Percentiles rank a stretch among this genome's conserved stretches.
These are phyloP conservation scores for Tethea ocularis DNA, from an alignment of 2,888 invertebrate species.

Conservation along the genomic window DNA sequence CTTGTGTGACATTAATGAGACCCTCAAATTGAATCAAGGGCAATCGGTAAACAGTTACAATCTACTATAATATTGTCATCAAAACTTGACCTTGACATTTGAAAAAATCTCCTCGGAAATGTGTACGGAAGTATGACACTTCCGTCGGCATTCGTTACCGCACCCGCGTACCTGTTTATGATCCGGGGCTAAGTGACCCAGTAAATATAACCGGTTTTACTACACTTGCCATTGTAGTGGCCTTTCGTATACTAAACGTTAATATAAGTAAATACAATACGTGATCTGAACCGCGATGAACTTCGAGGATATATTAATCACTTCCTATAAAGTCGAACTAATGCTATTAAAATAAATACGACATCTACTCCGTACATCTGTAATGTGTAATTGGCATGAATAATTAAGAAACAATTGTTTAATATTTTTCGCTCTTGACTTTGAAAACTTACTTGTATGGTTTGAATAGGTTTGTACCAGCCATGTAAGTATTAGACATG, in stretches of 20 bases:
- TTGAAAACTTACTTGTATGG: neutral
- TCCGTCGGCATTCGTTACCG: conserved; percentile 33
- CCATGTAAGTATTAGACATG: neutral
- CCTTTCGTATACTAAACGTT: conserved; percentile 27
- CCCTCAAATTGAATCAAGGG: conserved; percentile 7
- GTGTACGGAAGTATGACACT: conserved; percentile 49
- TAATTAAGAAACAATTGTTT: neutral
- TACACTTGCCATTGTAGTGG: conserved; percentile 50
- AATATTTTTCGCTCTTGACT: neutral
- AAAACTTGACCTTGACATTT: conserved; percentile 50
- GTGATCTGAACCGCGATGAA: conserved; percentile 44
- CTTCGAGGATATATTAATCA: conserved; percentile 24
- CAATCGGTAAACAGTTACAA: conserved; percentile 11
- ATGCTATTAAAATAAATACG: neutral
- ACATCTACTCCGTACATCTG: neutral
- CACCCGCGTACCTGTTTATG: conserved; percentile 21
- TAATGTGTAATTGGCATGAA: neutral
- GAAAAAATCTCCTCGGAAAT: conserved; percentile 56
- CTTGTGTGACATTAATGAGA: neutral
- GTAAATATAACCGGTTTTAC: conserved; percentile 46
- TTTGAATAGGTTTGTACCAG: neutral
- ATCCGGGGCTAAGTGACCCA: conserved; percentile 33
- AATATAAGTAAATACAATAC: conserved; percentile 33
- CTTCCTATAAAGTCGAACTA: neutral
- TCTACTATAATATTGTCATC: conserved; percentile 25